Percentiles rank a stretch among this genome's conserved stretches.
Conservation (phyloP, 2,113 vertebrate genomes). For the Ptilorrhoa leucosticta region DNA sequence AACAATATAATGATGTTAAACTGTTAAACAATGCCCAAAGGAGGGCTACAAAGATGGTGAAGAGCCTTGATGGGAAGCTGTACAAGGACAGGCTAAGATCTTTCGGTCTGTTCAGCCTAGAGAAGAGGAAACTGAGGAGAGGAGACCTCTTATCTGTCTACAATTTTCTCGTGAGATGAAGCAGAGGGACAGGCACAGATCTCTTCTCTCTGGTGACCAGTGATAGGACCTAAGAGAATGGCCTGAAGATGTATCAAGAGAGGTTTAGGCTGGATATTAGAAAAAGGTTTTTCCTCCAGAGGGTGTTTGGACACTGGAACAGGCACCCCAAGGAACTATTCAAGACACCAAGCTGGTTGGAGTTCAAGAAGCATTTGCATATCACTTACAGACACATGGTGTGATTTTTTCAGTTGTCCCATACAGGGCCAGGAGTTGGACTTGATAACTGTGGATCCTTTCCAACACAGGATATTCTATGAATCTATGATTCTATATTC, state of each 20-base stretch:
- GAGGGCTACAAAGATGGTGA: background rate
- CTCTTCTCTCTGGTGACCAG: background rate
- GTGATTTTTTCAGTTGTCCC: background rate
- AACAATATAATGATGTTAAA: no score
- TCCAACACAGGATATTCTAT: background rate
- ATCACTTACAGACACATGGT: background rate
- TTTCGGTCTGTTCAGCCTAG: background rate
- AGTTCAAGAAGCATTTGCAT: background rate
- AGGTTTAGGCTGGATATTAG: background rate
- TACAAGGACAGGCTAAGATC: background rate
- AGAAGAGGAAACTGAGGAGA: background rate
- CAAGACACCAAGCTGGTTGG: background rate
- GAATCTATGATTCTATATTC: background rate
- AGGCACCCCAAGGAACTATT: background rate
- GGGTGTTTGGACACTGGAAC: background rate
- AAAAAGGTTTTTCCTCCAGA: background rate
- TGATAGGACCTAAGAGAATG: background rate
- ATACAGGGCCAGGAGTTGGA: background rate
- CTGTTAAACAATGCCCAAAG: background rate
- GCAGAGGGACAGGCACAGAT: background rate
- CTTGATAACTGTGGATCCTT: background rate
- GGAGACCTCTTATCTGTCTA: background rate
- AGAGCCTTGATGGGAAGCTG: background rate
- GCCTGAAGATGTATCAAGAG: background rate
- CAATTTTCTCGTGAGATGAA: background rate